A percentile compares a stretch with the other conserved stretches of the same genome.
These are phyloP conservation scores for Pampusana beccarii DNA, from an alignment of 2,113 vertebrate genomes.

Conservation along the genomic window DNA sequence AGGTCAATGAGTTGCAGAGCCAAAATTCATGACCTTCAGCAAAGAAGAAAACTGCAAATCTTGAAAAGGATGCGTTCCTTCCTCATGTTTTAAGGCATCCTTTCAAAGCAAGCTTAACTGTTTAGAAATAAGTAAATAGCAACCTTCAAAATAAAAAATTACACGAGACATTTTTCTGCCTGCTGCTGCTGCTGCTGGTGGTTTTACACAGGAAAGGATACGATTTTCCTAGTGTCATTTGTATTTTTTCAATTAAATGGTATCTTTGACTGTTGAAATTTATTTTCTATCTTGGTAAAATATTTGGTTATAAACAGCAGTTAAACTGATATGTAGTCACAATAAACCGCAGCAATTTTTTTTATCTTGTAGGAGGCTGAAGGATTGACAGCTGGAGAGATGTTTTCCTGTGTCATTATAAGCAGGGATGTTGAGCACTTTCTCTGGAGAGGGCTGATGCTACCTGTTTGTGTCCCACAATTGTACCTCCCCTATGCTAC, in stretches of 20 bases:
- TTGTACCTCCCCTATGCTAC: neutral
- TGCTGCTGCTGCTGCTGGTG: neutral
- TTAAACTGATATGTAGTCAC: neutral
- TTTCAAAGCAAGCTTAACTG: neutral
- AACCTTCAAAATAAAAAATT: neutral
- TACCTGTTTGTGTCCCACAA: neutral
- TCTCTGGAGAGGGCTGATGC: neutral
- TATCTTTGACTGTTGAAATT: neutral
- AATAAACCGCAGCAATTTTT: neutral
- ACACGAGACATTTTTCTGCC: neutral
- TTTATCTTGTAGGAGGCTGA: neutral
- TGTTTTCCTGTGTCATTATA: neutral
- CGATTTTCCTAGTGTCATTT: neutral
- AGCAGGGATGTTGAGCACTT: neutral
- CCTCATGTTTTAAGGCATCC: neutral
- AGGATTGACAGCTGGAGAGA: neutral
- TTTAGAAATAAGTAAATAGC: neutral
- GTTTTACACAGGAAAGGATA: neutral
- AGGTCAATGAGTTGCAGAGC: neutral
- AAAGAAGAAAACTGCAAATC: neutral
- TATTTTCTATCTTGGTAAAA: neutral
- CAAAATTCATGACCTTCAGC: neutral
- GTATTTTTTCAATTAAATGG: neutral
- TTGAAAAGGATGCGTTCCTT: neutral
- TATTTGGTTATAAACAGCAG: neutral